Percentiles rank a stretch among this genome's conserved stretches.
Conservation (phyloP, 2,888 invertebrate species). For the Lacanobia oleracea region DNA sequence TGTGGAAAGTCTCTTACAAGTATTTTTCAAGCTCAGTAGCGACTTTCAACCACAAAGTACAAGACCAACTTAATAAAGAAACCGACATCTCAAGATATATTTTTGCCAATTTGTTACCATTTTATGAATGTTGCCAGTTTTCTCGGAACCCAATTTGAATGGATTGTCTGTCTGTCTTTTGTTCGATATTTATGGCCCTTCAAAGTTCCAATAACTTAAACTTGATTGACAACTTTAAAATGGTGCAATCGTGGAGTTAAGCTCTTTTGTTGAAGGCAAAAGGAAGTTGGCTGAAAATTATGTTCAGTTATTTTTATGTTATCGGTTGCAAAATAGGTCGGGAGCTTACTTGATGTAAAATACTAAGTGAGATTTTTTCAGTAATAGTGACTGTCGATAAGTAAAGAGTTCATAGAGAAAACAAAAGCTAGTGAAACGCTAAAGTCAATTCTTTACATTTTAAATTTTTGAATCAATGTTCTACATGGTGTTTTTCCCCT, state of each 20-base stretch:
- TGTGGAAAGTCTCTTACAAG: background rate
- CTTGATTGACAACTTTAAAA: constrained; percentile 45
- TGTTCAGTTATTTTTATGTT: background rate
- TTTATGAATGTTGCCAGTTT: constrained; percentile 40
- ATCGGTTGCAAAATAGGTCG: background rate
- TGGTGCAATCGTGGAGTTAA: constrained; percentile 16
- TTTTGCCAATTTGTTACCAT: constrained; percentile 49
- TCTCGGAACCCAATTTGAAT: constrained; percentile 41
- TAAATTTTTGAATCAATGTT: too few relatives aligned
- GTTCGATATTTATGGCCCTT: constrained; percentile 51
- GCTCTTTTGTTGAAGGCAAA: constrained; percentile 27
- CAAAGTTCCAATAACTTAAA: constrained; percentile 41
- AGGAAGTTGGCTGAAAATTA: background rate
- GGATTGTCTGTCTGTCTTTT: constrained; percentile 40
- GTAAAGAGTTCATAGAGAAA: background rate
- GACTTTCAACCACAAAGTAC: background rate
- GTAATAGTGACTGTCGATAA: background rate
- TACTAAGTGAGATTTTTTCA: background rate
- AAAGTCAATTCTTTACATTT: too few relatives aligned
- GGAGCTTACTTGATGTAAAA: background rate
- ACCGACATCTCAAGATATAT: constrained; percentile 30
- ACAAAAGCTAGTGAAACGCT: too few relatives aligned
- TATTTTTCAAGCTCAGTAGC: background rate
- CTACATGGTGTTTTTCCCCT: too few relatives aligned
- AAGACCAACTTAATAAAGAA: constrained; percentile 11